A percentile compares a stretch with the other conserved stretches of the same genome.
These are phyloP conservation scores for Sminthurinus signatus DNA, from an alignment of 1,140 invertebrate species.

Conservation along the genomic window DNA sequence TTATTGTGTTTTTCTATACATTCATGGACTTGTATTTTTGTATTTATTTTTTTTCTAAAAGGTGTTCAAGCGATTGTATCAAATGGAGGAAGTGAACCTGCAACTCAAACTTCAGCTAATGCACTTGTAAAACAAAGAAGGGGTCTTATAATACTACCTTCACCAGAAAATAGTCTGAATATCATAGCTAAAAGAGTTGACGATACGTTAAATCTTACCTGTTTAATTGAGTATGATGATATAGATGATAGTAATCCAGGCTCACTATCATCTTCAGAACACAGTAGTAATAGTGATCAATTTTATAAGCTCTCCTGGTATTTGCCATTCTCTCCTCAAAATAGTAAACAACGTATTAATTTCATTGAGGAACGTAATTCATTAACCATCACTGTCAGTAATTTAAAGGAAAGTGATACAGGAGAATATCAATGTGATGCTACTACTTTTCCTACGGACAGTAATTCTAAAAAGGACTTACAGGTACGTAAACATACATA, in stretches of 20 bases:
- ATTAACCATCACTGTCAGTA: constrained; percentile 42
- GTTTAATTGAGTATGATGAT: constrained; percentile 26
- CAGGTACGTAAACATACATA: no score
- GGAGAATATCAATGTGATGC: constrained; percentile 45
- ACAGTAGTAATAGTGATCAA: constrained; percentile 8
- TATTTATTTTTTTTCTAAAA: not conserved
- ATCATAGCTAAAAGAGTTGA: constrained; percentile 27
- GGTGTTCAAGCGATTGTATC: not conserved
- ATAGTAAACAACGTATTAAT: constrained; percentile 36
- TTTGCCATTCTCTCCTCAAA: constrained; percentile 31
- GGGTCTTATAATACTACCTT: constrained; percentile 24
- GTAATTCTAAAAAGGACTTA: no score
- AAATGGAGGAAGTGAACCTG: not conserved
- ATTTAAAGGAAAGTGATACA: constrained; percentile 43
- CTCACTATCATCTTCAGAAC: not conserved
- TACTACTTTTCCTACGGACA: constrained; percentile 22
- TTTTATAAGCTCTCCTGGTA: constrained; percentile 39
- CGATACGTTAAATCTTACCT: constrained; percentile 41
- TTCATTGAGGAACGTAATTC: constrained; percentile 21
- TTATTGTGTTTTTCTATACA: no score
- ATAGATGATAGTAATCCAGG: constrained; percentile 8
- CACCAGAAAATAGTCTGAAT: constrained; percentile 13
- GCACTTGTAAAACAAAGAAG: not conserved
- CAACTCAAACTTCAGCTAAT: not conserved
- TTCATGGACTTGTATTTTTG: no score